Conservation (phyloP, 1,140 invertebrate genomes). For the Trypoxylus dichotomus region DNA sequence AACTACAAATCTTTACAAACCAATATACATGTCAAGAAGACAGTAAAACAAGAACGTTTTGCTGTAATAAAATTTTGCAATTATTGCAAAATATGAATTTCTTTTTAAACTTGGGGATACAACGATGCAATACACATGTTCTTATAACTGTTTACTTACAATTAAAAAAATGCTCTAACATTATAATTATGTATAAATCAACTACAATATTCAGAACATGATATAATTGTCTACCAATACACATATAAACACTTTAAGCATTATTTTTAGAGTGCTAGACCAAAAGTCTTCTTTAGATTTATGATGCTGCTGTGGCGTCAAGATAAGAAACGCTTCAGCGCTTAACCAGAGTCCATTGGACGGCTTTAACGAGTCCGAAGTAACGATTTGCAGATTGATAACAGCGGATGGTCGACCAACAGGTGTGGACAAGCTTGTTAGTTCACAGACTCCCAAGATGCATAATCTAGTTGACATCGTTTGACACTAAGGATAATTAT, state of each 20-base stretch:
- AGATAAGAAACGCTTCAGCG: slow-evolving; percentile 32
- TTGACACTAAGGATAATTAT: slow-evolving; percentile 30
- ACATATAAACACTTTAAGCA: slow-evolving; percentile 37
- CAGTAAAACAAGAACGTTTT: too few relatives aligned
- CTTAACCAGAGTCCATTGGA: slow-evolving; percentile 28
- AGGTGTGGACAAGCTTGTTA: slow-evolving; percentile 41
- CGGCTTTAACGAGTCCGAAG: slow-evolving; percentile 31
- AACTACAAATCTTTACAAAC: too few relatives aligned
- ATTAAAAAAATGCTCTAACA: too few relatives aligned
- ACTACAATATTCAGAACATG: too few relatives aligned
- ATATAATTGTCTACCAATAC: slow-evolving; percentile 32
- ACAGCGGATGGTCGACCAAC: slow-evolving; percentile 32
- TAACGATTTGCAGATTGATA: slow-evolving; percentile 40
- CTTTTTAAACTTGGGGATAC: too few relatives aligned
- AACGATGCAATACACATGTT: too few relatives aligned
- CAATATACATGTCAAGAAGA: too few relatives aligned
- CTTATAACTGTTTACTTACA: too few relatives aligned
- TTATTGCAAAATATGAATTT: too few relatives aligned
- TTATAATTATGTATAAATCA: too few relatives aligned
- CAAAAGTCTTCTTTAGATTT: slow-evolving; percentile 35
- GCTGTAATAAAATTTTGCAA: too few relatives aligned
- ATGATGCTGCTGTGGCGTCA: slow-evolving; percentile 35
- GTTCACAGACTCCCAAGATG: slow-evolving; percentile 31
- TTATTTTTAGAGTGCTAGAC: slow-evolving; percentile 29
- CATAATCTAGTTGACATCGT: slow-evolving; percentile 27